These are phyloP conservation scores for Sisyra nigra DNA, from an alignment of 2,888 invertebrate species.

Conservation along the genomic window DNA sequence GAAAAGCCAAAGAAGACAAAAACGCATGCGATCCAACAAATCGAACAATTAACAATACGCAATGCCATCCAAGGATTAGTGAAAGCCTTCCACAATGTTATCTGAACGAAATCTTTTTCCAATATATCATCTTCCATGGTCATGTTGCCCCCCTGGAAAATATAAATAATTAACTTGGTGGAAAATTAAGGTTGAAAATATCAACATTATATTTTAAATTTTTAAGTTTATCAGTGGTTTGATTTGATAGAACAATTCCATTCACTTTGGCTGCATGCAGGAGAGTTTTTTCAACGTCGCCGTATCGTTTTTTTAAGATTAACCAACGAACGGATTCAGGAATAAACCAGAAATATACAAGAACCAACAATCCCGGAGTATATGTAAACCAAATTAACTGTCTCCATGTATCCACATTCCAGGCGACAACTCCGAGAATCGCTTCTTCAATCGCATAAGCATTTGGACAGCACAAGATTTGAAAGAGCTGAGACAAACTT, in stretches of 20 bases:
- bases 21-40: constrained; percentile 66
- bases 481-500: constrained; percentile 41
- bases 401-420: constrained; percentile 51
- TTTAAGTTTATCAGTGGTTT: constrained; percentile 28
- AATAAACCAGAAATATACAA: constrained; percentile 48
- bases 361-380: constrained; percentile 45
- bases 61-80: constrained; percentile 18
- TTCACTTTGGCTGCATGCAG: constrained; percentile 46
- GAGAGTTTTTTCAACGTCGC: constrained; percentile 39
- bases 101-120: background rate
- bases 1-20: constrained; percentile 70
- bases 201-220: background rate
- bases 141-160: too few species aligned
- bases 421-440: constrained; percentile 47
- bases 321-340: constrained; percentile 68
- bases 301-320: constrained; percentile 39
- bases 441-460: constrained; percentile 58
- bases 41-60: constrained; percentile 46
- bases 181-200: too few species aligned
- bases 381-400: constrained; percentile 44
- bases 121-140: background rate
- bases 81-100: background rate
- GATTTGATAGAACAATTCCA: constrained; percentile 36
- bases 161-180: background rate
- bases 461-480: constrained; percentile 44